A percentile compares a stretch with the other conserved stretches of the same genome.
phyloP scores from a whole-genome alignment of 1,140 invertebrate species.

The Chrysomallon squamiferum region DNA sequence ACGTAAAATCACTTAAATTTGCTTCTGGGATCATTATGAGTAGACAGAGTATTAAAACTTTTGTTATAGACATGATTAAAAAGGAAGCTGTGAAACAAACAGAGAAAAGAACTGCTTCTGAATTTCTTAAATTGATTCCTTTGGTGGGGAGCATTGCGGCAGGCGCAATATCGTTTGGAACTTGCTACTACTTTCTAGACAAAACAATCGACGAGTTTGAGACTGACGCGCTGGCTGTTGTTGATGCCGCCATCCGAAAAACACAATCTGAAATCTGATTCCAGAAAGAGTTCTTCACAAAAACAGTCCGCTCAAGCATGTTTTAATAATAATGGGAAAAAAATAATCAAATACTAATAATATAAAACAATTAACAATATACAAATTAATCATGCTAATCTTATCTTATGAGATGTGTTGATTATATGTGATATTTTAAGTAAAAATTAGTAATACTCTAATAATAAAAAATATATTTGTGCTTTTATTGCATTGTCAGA shows the following conservation, averaged over 20 bases:
- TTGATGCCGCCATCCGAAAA: not conserved
- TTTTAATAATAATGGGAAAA: too few species aligned
- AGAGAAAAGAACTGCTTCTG: not conserved
- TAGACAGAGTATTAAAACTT: not conserved
- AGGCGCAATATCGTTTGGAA: not conserved
- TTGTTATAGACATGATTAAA: not conserved
- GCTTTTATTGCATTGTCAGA: too few species aligned
- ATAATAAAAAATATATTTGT: too few species aligned
- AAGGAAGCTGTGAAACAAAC: not conserved
- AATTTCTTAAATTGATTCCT: not conserved
- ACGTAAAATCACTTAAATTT: not conserved
- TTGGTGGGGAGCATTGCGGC: not conserved
- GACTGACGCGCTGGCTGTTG: not conserved
- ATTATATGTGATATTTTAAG: too few species aligned
- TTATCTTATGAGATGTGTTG: too few species aligned
- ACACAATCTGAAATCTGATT: not conserved
- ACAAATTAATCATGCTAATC: too few species aligned
- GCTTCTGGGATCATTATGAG: not conserved
- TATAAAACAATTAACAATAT: too few species aligned
- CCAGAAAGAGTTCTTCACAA: too few species aligned
- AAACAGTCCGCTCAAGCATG: too few species aligned
- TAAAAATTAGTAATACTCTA: too few species aligned
- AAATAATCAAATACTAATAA: too few species aligned
- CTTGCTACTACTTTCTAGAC: not conserved
- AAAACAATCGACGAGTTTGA: conserved; percentile 4